These are phyloP conservation scores for Oryzias sinensis DNA, from an alignment of 2,797 vertebrate species.

Conservation along the genomic window DNA sequence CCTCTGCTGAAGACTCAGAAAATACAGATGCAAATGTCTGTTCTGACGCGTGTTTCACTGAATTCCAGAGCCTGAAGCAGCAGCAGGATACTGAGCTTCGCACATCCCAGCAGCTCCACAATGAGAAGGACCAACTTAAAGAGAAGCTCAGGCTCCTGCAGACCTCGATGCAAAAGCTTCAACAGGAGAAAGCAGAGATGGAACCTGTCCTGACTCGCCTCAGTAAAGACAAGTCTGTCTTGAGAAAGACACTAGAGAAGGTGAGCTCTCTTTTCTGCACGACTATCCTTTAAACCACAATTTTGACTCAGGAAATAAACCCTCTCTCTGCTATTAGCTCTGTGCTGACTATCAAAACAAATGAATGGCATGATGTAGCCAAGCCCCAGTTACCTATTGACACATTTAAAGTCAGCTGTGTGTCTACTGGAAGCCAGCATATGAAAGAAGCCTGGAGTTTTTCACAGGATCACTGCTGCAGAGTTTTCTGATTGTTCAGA, in stretches of 20 bases:
- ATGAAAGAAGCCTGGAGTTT: constrained; percentile 37
- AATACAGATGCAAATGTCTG: constrained; percentile 1
- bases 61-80: constrained; percentile 66
- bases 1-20: background rate
- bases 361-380: constrained; percentile 34
- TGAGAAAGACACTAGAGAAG: constrained; percentile 78
- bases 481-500: constrained; percentile 4
- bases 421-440: constrained; percentile 47
- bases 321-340: no score
- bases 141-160: constrained; percentile 65
- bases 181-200: constrained; percentile 71
- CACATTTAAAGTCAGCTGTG: constrained; percentile 52
- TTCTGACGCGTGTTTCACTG: constrained; percentile 15
- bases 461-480: constrained; percentile 45
- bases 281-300: constrained; percentile 7
- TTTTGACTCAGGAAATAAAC: constrained; percentile 2
- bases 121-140: constrained; percentile 65
- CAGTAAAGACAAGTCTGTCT: constrained; percentile 72
- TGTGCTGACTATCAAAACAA: constrained; percentile 42
- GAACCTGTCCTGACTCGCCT: constrained; percentile 63
- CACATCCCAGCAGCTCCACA: constrained; percentile 57
- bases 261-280: constrained; percentile 49
- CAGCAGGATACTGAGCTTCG: constrained; percentile 67
- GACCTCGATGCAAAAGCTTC: constrained; percentile 59
- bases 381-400: constrained; percentile 59